Evolutionary conservation across 2,888 invertebrate species (phyloP).

Genomic region (Ischnura elegans): DNA sequence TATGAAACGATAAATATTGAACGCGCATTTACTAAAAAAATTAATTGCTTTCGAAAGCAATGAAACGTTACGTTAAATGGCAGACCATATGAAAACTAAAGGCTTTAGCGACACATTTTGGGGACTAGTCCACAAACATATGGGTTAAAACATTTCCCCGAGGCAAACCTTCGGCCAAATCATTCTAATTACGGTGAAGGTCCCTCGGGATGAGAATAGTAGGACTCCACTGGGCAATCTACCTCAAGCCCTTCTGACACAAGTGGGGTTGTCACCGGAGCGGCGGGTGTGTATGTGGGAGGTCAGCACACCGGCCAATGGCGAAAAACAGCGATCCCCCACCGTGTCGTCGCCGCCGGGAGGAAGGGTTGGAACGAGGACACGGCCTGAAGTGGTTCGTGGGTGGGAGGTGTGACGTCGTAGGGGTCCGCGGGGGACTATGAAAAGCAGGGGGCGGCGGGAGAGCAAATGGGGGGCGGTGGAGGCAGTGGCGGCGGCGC

Average conservation of each 20-base stretch:
- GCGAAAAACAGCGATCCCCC: background rate
- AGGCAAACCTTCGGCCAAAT: background rate
- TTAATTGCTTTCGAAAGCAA: background rate
- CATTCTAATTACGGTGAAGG: no score
- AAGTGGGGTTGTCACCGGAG: background rate
- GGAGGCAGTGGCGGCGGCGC: slow-evolving; percentile 1
- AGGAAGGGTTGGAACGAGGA: background rate
- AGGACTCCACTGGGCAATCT: background rate
- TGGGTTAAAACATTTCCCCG: no score
- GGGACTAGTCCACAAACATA: no score
- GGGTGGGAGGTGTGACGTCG: background rate
- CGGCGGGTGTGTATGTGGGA: no score
- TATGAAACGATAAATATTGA: no score
- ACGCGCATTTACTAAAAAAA: background rate
- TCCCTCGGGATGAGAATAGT: background rate
- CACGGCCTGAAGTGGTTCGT: background rate
- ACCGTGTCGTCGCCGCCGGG: background rate
- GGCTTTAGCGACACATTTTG: no score
- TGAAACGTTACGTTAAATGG: background rate
- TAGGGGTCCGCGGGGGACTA: background rate
- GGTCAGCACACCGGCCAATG: background rate
- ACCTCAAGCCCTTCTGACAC: background rate
- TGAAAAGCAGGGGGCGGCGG: background rate
- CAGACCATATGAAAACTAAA: no score
- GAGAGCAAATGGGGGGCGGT: background rate